Evolutionary conservation across 1,140 invertebrate genomes (phyloP).

Genomic region (Drosophila insularis): DNA sequence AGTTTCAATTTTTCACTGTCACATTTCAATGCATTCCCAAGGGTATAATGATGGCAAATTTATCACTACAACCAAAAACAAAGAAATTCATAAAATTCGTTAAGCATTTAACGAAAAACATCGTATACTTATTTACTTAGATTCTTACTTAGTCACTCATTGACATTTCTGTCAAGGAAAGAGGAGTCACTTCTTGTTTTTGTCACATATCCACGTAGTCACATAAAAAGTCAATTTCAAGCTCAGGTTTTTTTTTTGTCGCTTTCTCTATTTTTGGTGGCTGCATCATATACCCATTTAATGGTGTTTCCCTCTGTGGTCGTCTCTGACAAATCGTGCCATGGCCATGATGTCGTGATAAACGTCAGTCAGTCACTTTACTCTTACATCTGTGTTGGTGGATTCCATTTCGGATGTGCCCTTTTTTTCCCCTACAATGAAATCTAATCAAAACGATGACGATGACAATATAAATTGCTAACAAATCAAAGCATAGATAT

Average conservation of each 20-base stretch:
- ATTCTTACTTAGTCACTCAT: slow-evolving; percentile 3
- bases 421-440: slow-evolving; percentile 29
- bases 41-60: slow-evolving; percentile 13
- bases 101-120: slow-evolving; percentile 13
- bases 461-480: slow-evolving; percentile 69
- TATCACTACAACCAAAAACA: neutral
- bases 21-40: neutral
- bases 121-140: slow-evolving; percentile 9
- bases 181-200: slow-evolving; percentile 27
- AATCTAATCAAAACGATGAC: slow-evolving; percentile 70
- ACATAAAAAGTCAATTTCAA: slow-evolving; percentile 71
- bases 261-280: slow-evolving; percentile 24
- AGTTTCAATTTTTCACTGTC: neutral
- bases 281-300: slow-evolving; percentile 46
- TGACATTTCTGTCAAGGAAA: neutral
- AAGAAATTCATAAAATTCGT: slow-evolving; percentile 5
- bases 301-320: slow-evolving; percentile 39
- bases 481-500: slow-evolving; percentile 53
- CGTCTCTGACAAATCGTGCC: slow-evolving; percentile 69
- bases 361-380: slow-evolving; percentile 62
- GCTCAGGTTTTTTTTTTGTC: neutral
- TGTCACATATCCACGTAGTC: slow-evolving; percentile 34
- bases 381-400: neutral
- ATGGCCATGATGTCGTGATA: slow-evolving; percentile 60
- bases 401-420: slow-evolving; percentile 15